Conservation (phyloP, 2,888 invertebrate genomes). For the Drosophila gaucha region DNA sequence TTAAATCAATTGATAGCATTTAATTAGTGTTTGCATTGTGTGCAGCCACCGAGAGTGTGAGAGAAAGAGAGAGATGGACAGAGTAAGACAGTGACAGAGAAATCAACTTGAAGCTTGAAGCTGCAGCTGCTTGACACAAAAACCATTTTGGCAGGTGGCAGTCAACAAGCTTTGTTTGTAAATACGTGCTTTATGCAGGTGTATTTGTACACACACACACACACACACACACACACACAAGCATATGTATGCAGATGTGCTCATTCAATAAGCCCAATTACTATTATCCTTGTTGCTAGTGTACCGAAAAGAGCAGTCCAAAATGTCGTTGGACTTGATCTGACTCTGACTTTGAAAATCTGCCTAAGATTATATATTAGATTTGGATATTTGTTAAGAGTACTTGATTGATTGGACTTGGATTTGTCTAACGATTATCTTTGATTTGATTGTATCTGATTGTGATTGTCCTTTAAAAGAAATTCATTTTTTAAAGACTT, state of each 20-base stretch:
- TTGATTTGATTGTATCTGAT: too few species aligned
- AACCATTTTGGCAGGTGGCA: not conserved
- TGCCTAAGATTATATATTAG: too few species aligned
- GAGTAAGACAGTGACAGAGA: not conserved
- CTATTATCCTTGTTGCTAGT: too few species aligned
- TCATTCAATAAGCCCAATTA: not conserved
- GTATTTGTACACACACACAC: not conserved
- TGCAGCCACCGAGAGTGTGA: not conserved
- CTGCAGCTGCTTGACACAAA: constrained; percentile 3
- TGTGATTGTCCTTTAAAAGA: too few species aligned
- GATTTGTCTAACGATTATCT: too few species aligned
- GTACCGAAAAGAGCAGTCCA: not conserved
- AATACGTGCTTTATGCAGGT: too few species aligned
- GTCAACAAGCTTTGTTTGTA: not conserved
- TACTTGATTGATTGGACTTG: too few species aligned
- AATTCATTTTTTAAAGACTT: too few species aligned
- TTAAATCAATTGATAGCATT: constrained; percentile 72
- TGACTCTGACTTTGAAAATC: not conserved
- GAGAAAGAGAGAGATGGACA: not conserved
- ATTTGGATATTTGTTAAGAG: too few species aligned
- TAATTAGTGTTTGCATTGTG: constrained; percentile 51
- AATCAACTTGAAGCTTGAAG: not conserved
- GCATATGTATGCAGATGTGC: not conserved
- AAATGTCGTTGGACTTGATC: too few species aligned
- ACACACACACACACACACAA: not conserved